phyloP scores from a whole-genome alignment of 2,888 invertebrate genomes.

The Aspidapion aeneum region DNA sequence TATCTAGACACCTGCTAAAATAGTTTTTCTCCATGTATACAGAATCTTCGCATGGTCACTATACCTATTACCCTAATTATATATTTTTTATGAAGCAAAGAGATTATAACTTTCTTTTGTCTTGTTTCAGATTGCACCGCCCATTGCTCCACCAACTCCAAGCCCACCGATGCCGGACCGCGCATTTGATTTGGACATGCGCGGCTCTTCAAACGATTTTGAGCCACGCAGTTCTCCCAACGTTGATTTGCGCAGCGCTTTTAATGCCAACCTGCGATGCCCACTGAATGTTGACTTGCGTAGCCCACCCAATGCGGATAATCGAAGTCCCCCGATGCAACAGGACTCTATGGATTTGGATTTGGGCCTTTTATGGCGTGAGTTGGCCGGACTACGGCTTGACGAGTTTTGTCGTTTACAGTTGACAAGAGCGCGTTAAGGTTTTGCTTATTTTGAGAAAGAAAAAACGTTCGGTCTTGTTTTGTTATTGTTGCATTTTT shows the following conservation, averaged over 20 bases:
- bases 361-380: constrained; percentile 48
- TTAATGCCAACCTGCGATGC: background rate
- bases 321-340: constrained; percentile 19
- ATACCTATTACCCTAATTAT: too few species aligned
- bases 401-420: constrained; percentile 49
- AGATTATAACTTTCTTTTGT: too few species aligned
- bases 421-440: constrained; percentile 47
- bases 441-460: constrained; percentile 44
- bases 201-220: background rate
- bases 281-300: constrained; percentile 13
- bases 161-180: background rate
- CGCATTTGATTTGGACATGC: background rate
- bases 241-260: background rate
- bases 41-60: too few species aligned
- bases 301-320: background rate
- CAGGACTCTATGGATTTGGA: constrained; percentile 44
- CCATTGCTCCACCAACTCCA: background rate
- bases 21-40: too few species aligned
- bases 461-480: background rate
- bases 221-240: background rate
- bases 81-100: too few species aligned
- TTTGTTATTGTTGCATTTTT: constrained; percentile 47
- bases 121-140: background rate
- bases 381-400: constrained; percentile 48
- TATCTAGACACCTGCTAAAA: too few species aligned